Base-by-base conservation (phyloP, 2,797 vertebrate species). In the Semaprochilodus insignis region DNA sequence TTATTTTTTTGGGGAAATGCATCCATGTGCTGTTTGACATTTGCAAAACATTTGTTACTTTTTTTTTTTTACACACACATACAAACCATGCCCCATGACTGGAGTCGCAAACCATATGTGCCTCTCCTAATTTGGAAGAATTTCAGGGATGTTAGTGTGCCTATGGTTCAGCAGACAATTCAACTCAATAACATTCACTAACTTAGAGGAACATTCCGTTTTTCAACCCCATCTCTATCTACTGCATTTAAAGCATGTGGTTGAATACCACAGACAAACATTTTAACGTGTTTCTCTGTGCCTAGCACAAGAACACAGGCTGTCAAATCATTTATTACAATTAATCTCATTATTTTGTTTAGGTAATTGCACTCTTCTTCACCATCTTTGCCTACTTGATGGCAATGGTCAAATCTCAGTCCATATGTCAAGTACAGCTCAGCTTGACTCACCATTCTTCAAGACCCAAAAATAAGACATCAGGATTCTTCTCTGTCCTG, bases 21-120 rank as follows among this genome's bases (percentile, higher is more conserved):
- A 62, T 27, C 23, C 13, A 1, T 62, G 60, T 62, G 60, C 27
- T 27, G 23, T 62, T n/a, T 25, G 60, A 62, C 23, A 62, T 21
- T 60, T 15, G 2, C 16, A 54, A 54, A 54, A 10, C 21, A 7
- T 62, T 27, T 14, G 11, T 27, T 62, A 4, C 60, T 62, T 62
- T 25, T 21, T 23, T 62, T 62, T 25, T 21, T 23, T 48, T 59
- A 67, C 78, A 63, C 81, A 69, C 77, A 44, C 83, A 78, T 51
- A 81, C 83, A 74, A 44, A 80, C 66, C 17, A 67, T 51, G 79
- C 66, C 72, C 55, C 57, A 55, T 34, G 69, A 82, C 36, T 40
- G 63, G 11, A 19, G 54, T 80, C 71, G 70, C 80, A 71, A 70
- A 80, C 74, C 84, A 86, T 85, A 84, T 88, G 87, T 82, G 84